Base-by-base conservation (phyloP, 2,113 vertebrate species). In the Rissa tridactyla region DNA sequence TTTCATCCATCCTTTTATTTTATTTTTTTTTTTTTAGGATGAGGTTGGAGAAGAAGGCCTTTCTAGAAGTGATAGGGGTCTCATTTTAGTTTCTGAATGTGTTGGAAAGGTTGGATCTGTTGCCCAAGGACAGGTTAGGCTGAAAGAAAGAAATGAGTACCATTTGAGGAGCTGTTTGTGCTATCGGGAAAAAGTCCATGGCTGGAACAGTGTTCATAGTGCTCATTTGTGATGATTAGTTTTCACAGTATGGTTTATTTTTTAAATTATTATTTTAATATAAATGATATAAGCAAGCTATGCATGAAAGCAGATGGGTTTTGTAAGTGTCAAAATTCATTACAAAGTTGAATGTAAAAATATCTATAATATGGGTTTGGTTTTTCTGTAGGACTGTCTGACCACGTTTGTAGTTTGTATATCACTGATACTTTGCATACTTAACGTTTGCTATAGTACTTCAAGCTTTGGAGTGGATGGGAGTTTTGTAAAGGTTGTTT, bases 371-470 rank as follows among this genome's bases (percentile, higher is more conserved):
- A 30, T 3, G 29, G 30, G 32, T 71, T 44, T 65, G 10, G 0
- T 75, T 92, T 89, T 86, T 77, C 60, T 16, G 3, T 17, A 13
- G 26, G 40, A 54, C 13, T 55, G 3, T 64, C 82, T 69, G 44
- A 36, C 18, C 0, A 0, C 40, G 10, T 68, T 21, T 66, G 5
- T 82, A 52, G 17, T 82, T 81, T 78, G 22, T 73, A 1, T 46
- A 12, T 84, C 25, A 54, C n/a, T 58, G 34, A 29, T 49, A 16
- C 11, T 87, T 87, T 36, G 8, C 29, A 19, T 77, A 61, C 9
- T 55, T 61, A 32, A 46, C 26, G 6, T 47, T 80, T 65, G 10
- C 44, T 92, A 0, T 80, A 69, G 42, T 36, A 20, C 36, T 66
- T 86, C 5, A 86, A 44, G 13, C 46, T 46, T 6, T 38, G 25